Percentiles rank a stretch among this genome's conserved stretches.
phyloP scores from a whole-genome alignment of 2,113 vertebrate species.

The Notiomystis cincta region DNA sequence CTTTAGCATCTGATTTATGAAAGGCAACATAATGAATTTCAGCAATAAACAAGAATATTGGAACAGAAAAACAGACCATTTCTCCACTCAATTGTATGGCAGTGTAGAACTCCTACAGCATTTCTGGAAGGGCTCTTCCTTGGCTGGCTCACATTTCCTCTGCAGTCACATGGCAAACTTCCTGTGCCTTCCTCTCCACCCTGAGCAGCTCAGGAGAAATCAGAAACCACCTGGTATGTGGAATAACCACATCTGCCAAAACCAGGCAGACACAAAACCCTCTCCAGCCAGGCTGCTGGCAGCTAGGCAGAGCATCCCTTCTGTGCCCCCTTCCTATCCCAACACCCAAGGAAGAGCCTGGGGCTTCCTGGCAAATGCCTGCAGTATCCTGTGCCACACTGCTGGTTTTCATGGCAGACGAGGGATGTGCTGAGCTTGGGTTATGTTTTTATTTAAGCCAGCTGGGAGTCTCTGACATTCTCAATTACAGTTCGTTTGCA shows the following conservation, averaged over 20 bases:
- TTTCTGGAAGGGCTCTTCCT: not conserved
- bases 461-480: conserved; percentile 42
- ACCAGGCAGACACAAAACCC: not conserved
- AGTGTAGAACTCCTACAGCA: not conserved
- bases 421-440: not conserved
- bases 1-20: conserved; percentile 6
- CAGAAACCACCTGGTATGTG: not conserved
- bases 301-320: not conserved
- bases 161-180: not conserved
- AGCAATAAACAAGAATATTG: not conserved
- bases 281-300: not conserved
- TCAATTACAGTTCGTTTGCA: conserved; percentile 17
- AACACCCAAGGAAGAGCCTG: fast-evolving
- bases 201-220: not conserved
- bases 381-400: not conserved
- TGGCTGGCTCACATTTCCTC: not conserved
- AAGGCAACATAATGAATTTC: not conserved
- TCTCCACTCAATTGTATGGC: not conserved
- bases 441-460: not conserved
- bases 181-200: not conserved
- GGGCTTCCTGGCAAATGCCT: not conserved
- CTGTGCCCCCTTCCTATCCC: not conserved
- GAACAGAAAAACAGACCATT: not conserved
- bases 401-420: not conserved
- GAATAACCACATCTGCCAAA: not conserved